These are phyloP conservation scores for Euthynnus affinis DNA, from an alignment of 2,797 vertebrate genomes.

Conservation along the genomic window DNA sequence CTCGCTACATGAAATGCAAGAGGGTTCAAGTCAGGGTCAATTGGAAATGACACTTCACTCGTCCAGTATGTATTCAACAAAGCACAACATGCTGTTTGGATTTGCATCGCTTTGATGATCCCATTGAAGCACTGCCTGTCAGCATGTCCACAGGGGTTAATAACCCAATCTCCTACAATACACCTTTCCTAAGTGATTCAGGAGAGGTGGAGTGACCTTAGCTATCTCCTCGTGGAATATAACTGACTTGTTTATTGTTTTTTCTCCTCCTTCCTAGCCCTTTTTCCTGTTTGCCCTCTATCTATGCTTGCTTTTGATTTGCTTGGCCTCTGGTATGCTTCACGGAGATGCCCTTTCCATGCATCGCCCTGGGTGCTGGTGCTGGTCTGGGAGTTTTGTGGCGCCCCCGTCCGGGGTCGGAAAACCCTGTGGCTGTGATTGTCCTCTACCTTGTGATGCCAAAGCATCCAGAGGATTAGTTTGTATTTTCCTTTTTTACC, in stretches of 20 bases:
- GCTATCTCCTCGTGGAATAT: constrained; percentile 67
- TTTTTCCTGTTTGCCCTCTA: constrained; percentile 38
- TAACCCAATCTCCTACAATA: constrained; percentile 66
- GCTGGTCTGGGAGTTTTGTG: constrained; percentile 54
- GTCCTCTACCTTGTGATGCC: constrained; percentile 63
- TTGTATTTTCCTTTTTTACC: constrained; percentile 47
- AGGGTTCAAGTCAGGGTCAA: constrained; percentile 48
- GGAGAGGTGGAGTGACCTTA: constrained; percentile 74
- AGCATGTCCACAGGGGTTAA: constrained; percentile 66
- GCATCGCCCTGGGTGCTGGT: constrained; percentile 46
- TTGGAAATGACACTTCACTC: constrained; percentile 37
- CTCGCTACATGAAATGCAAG: constrained; percentile 36
- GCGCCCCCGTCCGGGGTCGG: constrained; percentile 48
- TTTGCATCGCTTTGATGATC: constrained; percentile 62
- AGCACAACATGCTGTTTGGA: constrained; percentile 46
- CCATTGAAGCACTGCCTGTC: constrained; percentile 44
- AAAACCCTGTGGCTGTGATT: constrained; percentile 64
- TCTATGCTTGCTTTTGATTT: constrained; percentile 73
- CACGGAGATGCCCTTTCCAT: constrained; percentile 72
- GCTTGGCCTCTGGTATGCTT: constrained; percentile 64
- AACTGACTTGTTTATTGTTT: constrained; percentile 78
- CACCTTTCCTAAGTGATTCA: constrained; percentile 68
- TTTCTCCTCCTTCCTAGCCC: constrained; percentile 42
- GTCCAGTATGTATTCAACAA: constrained; percentile 25
- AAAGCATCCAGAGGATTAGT: constrained; percentile 64